Conservation (phyloP, 2,113 vertebrate genomes). For the Alexandromys fortis region DNA sequence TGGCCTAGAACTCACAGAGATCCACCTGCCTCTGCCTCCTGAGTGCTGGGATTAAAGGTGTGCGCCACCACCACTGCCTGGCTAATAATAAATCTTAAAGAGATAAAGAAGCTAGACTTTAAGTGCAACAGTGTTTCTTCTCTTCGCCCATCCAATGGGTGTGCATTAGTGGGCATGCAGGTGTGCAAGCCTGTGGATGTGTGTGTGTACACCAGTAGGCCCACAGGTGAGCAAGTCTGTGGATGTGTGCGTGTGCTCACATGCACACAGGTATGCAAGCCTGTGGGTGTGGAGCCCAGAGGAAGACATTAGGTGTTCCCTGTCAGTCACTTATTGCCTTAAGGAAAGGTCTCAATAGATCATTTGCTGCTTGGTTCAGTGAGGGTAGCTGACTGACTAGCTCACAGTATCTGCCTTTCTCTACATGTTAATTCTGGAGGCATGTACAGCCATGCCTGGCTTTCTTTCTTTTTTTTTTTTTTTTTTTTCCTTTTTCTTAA, state of each 20-base stretch:
- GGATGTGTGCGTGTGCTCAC: too few relatives aligned
- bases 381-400: not conserved
- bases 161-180: not conserved
- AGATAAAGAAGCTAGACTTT: not conserved
- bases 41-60: too few relatives aligned
- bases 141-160: not conserved
- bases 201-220: not conserved
- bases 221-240: not conserved
- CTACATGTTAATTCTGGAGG: not conserved
- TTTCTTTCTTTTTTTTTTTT: too few relatives aligned
- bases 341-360: not conserved
- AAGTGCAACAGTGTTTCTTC: not conserved
- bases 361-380: not conserved
- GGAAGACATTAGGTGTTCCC: not conserved
- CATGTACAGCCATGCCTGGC: not conserved
- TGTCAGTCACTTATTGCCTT: not conserved
- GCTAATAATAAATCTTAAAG: too few relatives aligned
- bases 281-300: not conserved
- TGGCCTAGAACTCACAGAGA: too few relatives aligned
- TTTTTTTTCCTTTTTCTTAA: not conserved
- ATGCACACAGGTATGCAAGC: too few relatives aligned
- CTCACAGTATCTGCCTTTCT: not conserved
- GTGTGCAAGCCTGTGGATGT: not conserved
- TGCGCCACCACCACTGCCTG: too few relatives aligned
- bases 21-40: too few relatives aligned